Base-by-base conservation (phyloP, 2,113 vertebrate species). In the Albula glossodonta region DNA sequence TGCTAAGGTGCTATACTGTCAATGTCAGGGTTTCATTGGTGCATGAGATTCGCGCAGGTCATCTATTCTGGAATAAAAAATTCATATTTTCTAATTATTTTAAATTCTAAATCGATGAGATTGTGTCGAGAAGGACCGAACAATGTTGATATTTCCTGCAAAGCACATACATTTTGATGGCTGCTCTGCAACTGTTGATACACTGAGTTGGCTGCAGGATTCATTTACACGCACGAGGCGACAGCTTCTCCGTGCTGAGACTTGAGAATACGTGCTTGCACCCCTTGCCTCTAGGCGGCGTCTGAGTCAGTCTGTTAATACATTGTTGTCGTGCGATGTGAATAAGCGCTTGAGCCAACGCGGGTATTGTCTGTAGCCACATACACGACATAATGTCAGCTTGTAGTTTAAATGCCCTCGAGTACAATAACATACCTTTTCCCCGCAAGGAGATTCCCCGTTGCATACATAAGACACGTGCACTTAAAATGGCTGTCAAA, bases 401-500 rank as follows among this genome's bases (percentile, higher is more conserved):
- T 10, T 25, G 70, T 10, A 22, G 10, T 74, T 74, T 8, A 22
- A 74, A 31, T 7, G 22, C 22, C 22, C 10, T 11, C 22, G 11
- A 74, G 22, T 9, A 74, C 6, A 74, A 74, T 74, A 41, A 41
- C 8, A 25, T 74, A n/a, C n/a, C 5, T 31, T 70, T 22, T 70
- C 8, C 17, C 3, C 12, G 12, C 3, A 74, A 4, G 31, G n/a
- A 25, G 31, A 31, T n/a, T 74, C 48, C 25, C 48, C 15, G 48
- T 60, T 53, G 41, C 17, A 79, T 49, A 48, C 56, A 78, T 11
- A 25, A 81, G 48, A 8, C 4, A 31, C 19, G 70, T 74, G 70
- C 84, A 66, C 56, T 80, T 80, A 85, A 85, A 85, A 85, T 85
- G 84, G 84, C 84, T 85, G 84, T 85, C 84, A 80, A 41, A 80